A percentile compares a stretch with the other conserved stretches of the same genome.
phyloP scores from a whole-genome alignment of 2,888 invertebrate species.

The Eubasilissa splendida region DNA sequence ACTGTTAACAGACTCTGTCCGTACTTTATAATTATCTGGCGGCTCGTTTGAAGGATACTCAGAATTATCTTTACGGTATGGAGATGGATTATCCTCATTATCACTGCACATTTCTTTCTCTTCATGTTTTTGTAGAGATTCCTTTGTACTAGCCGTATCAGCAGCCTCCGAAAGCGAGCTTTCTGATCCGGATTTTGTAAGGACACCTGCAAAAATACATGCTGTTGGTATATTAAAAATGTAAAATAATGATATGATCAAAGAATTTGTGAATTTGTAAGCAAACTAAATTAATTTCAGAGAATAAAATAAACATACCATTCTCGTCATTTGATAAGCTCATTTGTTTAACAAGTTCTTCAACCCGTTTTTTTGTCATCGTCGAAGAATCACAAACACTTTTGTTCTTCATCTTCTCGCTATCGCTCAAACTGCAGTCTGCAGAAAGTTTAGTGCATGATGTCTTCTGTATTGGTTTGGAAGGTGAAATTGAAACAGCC shows the following conservation, averaged over 20 bases:
- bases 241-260: no score
- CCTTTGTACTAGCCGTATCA: slow-evolving; percentile 77
- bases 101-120: slow-evolving; percentile 83
- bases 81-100: slow-evolving; percentile 68
- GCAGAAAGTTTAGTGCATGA: slow-evolving; percentile 45
- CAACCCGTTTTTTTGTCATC: slow-evolving; percentile 73
- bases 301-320: slow-evolving; percentile 40
- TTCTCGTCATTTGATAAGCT: slow-evolving; percentile 78
- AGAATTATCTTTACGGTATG: slow-evolving; percentile 62
- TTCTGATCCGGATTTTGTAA: slow-evolving; percentile 90
- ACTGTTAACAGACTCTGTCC: slow-evolving; percentile 60
- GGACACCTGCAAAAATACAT: slow-evolving; percentile 63
- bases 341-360: slow-evolving; percentile 85
- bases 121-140: slow-evolving; percentile 79
- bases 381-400: slow-evolving; percentile 49
- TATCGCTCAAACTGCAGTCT: slow-evolving; percentile 54
- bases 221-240: not conserved
- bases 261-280: no score
- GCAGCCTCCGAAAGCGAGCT: slow-evolving; percentile 88
- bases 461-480: slow-evolving; percentile 48
- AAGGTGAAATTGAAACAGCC: slow-evolving; percentile 46
- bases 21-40: slow-evolving; percentile 66
- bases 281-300: not conserved
- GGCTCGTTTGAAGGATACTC: slow-evolving; percentile 63
- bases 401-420: slow-evolving; percentile 56